Base-by-base conservation (phyloP, 2,888 invertebrate genomes). In the Folsomia candida region DNA sequence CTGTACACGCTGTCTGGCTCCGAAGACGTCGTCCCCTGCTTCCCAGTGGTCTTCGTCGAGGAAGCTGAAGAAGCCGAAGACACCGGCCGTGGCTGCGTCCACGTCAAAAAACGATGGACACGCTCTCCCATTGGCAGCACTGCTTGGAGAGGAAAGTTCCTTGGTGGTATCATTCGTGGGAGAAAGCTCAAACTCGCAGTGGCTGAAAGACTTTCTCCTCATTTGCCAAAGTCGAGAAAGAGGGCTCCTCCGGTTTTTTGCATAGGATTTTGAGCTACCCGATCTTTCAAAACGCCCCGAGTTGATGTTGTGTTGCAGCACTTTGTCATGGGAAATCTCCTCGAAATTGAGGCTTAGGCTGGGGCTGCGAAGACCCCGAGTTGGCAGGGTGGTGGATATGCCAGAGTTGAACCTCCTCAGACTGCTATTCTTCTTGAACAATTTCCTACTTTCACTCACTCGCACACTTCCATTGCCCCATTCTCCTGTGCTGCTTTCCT, bases 171-270 rank as follows among this genome's bases (percentile, higher is more conserved):
- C n/a, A n/a, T n/a, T n/a, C n/a, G n/a, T n/a, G n/a, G 65, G 54
- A 65, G 26, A 51, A 24, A 65, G 65, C 54, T 65, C 65, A 24
- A 65, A 51, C 65, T 65, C 65, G 51, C 27, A 54, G 54, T 65
- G 65, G 54, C 54, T 54, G 28, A 65, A 65, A 2, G 65, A 65
- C 26, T 37, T 24, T 65, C 65, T 65, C 28, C 57, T 65, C 78
- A 78, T 75, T 64, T 78, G 78, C 78, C 78, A 78, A 18, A 78
- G 68, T 24, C 76, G 66, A 27, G 78, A 76, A 63, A 78, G 70
- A 67, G 76, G 76, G 67, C 78, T 71, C 51, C 75, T 64, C 11
- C 11, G 14, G 63, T 75, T 78, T 68, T 76, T 76, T 26, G 73
- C 75, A 59, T 76, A 78, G 25, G 76, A 76, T 65, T 76, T 76